Conservation (phyloP, 2,113 vertebrate genomes). For the Malurus elegans region DNA sequence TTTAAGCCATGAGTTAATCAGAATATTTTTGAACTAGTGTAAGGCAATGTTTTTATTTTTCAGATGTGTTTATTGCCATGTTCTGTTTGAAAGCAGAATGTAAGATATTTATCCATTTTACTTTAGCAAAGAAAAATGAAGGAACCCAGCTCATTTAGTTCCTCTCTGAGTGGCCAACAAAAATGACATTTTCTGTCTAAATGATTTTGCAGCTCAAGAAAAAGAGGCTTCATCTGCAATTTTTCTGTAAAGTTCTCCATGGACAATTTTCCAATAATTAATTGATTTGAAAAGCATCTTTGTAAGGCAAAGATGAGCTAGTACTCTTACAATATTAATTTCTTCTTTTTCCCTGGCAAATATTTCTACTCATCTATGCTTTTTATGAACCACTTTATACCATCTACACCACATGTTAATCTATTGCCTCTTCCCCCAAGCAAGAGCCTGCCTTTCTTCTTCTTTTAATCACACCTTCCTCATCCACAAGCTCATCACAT, state of each 20-base stretch:
- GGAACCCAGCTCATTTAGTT: background rate
- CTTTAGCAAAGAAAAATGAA: background rate
- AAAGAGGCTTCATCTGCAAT: background rate
- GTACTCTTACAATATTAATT: background rate
- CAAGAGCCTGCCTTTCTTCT: background rate
- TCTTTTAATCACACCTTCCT: background rate
- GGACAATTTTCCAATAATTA: background rate
- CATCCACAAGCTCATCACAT: background rate
- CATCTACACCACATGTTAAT: background rate
- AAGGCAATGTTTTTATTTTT: background rate
- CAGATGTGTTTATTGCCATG: background rate
- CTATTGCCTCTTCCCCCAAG: background rate
- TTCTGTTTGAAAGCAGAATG: background rate
- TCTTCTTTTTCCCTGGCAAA: background rate
- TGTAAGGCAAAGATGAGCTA: background rate
- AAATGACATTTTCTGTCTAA: background rate
- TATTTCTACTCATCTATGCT: background rate
- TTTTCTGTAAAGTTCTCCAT: background rate
- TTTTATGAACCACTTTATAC: background rate
- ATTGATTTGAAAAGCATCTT: background rate
- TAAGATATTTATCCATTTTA: background rate
- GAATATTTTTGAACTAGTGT: background rate
- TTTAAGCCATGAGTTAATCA: background rate
- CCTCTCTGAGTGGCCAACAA: background rate
- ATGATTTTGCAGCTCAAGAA: background rate